Evolutionary conservation across 2,113 vertebrate genomes (phyloP).

Genomic region (Chionis minor): DNA sequence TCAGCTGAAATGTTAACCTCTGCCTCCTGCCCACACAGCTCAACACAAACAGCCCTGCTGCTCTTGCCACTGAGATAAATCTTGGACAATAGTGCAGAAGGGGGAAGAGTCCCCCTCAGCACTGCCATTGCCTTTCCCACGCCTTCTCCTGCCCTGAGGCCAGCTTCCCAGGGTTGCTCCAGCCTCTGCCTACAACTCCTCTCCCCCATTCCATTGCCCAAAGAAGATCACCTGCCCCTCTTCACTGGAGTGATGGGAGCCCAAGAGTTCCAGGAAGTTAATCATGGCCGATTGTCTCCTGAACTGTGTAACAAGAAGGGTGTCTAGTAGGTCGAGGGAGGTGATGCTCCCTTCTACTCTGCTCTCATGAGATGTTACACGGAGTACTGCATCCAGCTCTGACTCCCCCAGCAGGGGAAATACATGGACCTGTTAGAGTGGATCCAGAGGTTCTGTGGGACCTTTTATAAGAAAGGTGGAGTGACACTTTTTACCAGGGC

Average conservation of each 20-base stretch:
- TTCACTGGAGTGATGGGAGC: background rate
- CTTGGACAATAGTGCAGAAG: background rate
- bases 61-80: background rate
- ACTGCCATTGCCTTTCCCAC: background rate
- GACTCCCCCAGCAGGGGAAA: background rate
- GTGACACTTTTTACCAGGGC: background rate
- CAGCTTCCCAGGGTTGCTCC: background rate
- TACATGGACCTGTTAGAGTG: background rate
- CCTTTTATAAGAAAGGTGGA: background rate
- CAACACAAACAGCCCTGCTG: background rate
- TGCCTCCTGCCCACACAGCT: background rate
- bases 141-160: background rate
- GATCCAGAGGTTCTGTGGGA: background rate
- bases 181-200: background rate
- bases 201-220: background rate
- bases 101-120: background rate
- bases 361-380: accelerated
- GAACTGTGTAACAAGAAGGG: accelerated
- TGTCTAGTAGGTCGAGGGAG: background rate
- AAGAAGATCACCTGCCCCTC: background rate
- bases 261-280: background rate
- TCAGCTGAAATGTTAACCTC: background rate
- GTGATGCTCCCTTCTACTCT: accelerated
- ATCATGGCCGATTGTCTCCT: accelerated
- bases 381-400: background rate